A percentile compares a stretch with the other conserved stretches of the same genome.
Evolutionary conservation across 2,113 vertebrate species (phyloP).

Genomic region (Nestor notabilis): DNA sequence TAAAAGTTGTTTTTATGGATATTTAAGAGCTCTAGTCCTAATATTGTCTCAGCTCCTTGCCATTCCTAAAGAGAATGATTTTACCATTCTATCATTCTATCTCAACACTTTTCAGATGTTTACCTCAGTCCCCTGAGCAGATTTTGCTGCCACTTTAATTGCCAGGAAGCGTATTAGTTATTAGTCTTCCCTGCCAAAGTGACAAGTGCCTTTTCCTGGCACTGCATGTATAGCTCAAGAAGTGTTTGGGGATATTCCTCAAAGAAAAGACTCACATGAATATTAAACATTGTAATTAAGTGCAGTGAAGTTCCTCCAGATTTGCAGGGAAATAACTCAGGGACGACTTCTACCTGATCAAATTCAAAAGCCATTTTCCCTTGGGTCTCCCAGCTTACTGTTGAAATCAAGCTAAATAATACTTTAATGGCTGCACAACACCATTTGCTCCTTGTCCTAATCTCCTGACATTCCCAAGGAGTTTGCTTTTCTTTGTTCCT

Average conservation of each 20-base stretch:
- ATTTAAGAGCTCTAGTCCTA: neutral
- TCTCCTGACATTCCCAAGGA: neutral
- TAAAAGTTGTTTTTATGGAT: neutral
- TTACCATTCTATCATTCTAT: neutral
- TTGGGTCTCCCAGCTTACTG: neutral
- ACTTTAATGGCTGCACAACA: neutral
- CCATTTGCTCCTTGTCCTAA: neutral
- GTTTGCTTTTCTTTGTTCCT: neutral
- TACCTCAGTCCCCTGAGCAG: neutral
- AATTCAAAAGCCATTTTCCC: neutral
- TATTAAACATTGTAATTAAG: neutral
- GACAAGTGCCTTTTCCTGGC: neutral
- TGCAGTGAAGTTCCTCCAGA: neutral
- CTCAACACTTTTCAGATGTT: neutral
- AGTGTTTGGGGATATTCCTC: neutral
- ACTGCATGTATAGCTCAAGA: fast-evolving
- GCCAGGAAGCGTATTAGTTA: neutral
- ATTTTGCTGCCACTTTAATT: neutral
- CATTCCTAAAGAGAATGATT: neutral
- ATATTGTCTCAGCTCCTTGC: neutral
- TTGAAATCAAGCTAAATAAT: neutral
- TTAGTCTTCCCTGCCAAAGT: neutral
- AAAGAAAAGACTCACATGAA: neutral
- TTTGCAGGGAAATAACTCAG: neutral
- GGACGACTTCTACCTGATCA: neutral